Evolutionary conservation across 2,797 vertebrate genomes (phyloP).

Genomic region (Anisognathus igniventris): DNA sequence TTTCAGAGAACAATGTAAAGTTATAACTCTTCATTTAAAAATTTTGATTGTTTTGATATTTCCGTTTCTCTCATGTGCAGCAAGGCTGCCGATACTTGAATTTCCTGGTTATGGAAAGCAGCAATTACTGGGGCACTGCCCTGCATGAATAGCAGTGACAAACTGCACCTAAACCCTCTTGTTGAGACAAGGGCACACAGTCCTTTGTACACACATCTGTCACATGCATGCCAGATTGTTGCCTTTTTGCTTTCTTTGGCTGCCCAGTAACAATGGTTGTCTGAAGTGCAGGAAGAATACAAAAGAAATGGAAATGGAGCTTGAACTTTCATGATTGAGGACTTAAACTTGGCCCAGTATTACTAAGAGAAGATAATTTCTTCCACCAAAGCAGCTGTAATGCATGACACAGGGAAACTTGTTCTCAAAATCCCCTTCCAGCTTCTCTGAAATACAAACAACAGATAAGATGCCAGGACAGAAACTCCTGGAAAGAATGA

Average conservation of each 20-base stretch:
- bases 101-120: neutral
- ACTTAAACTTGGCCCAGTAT: neutral
- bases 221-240: neutral
- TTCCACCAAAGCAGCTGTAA: neutral
- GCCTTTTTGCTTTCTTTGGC: neutral
- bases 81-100: neutral
- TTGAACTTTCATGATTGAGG: neutral
- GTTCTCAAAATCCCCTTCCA: neutral
- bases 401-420: neutral
- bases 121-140: neutral
- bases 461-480: neutral
- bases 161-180: neutral
- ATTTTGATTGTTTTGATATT: neutral
- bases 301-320: neutral
- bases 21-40: neutral
- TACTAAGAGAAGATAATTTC: neutral
- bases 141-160: neutral
- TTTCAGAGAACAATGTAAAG: neutral
- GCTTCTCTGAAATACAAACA: neutral
- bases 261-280: neutral
- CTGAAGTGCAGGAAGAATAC: neutral
- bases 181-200: neutral
- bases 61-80: neutral
- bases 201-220: neutral
- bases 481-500: neutral